Conservation (phyloP, 2,888 invertebrate species). For the Cylloceria caligata region DNA sequence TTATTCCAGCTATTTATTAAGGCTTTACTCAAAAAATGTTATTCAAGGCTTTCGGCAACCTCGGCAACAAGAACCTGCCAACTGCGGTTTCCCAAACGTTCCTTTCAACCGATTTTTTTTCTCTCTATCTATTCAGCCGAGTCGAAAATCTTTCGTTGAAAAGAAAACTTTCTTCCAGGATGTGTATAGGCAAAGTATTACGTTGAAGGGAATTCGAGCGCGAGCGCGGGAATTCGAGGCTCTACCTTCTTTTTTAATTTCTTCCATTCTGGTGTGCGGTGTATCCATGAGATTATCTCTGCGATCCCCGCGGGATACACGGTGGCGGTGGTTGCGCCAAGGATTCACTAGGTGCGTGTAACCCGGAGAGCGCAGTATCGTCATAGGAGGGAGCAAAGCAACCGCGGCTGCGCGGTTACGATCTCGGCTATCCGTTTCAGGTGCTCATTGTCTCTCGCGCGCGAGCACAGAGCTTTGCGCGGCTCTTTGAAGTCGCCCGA, state of each 20-base stretch:
- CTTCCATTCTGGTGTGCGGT: slow-evolving; percentile 26
- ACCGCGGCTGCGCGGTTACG: slow-evolving; percentile 67
- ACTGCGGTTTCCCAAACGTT: slow-evolving; percentile 35
- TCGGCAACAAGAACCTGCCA: slow-evolving; percentile 32
- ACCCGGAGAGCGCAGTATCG: background rate
- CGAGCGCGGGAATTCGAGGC: slow-evolving; percentile 40
- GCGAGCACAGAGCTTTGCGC: slow-evolving; percentile 66
- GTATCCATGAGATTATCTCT: slow-evolving; percentile 45
- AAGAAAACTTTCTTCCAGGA: slow-evolving; percentile 45
- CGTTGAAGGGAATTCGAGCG: slow-evolving; percentile 41
- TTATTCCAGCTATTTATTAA: background rate
- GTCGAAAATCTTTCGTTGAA: slow-evolving; percentile 41
- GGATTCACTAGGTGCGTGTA: slow-evolving; percentile 45
- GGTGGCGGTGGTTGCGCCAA: slow-evolving; percentile 19
- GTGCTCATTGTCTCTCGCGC: slow-evolving; percentile 77
- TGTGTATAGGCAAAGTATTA: slow-evolving; percentile 13
- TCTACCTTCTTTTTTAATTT: slow-evolving; percentile 45
- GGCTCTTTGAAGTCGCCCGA: slow-evolving; percentile 74
- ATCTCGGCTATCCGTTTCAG: slow-evolving; percentile 79
- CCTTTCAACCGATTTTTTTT: slow-evolving; percentile 38
- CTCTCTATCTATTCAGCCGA: slow-evolving; percentile 19
- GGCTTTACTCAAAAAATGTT: background rate
- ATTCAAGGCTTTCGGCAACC: background rate
- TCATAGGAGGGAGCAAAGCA: slow-evolving; percentile 62
- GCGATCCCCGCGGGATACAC: slow-evolving; percentile 53